Evolutionary conservation across 2,797 vertebrate genomes (phyloP).

Genomic region (Peromyscus melanophrys): DNA sequence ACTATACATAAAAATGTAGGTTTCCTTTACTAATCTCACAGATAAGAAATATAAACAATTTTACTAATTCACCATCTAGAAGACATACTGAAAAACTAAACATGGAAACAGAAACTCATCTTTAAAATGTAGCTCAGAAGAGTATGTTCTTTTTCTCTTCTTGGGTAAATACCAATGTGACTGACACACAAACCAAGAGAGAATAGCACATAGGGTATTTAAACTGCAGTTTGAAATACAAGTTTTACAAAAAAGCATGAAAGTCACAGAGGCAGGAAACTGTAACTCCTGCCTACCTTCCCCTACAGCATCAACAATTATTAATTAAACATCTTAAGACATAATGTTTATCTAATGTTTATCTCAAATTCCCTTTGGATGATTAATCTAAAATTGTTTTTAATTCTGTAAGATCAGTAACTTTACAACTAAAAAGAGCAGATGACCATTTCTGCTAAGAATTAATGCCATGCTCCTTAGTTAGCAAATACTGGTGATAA

Average conservation of each 20-base stretch:
- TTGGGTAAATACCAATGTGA: constrained; percentile 11
- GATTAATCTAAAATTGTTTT: background rate
- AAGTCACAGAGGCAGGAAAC: constrained; percentile 3
- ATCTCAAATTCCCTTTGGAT: constrained; percentile 62
- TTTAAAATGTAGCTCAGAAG: constrained; percentile 61
- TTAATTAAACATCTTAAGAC: constrained; percentile 38
- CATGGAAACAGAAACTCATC: background rate
- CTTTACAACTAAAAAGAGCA: constrained; percentile 50
- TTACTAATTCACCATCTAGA: constrained; percentile 62
- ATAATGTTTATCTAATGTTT: constrained; percentile 56
- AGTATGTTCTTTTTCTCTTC: background rate
- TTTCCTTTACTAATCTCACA: constrained; percentile 20
- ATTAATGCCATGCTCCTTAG: background rate
- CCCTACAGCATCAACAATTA: background rate
- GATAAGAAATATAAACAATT: background rate
- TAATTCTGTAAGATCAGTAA: constrained; percentile 34
- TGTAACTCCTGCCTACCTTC: background rate
- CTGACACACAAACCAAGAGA: background rate
- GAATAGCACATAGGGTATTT: background rate
- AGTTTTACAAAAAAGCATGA: background rate
- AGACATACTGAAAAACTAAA: constrained; percentile 46
- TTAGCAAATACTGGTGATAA: background rate
- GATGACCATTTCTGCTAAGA: constrained; percentile 53
- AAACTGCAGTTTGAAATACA: constrained; percentile 15
- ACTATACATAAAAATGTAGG: constrained; percentile 1